Evolutionary conservation across 1,140 invertebrate species (phyloP), one percentile per base, ranked within the genome.

Genomic region (Caerostris extrusa): DNA sequence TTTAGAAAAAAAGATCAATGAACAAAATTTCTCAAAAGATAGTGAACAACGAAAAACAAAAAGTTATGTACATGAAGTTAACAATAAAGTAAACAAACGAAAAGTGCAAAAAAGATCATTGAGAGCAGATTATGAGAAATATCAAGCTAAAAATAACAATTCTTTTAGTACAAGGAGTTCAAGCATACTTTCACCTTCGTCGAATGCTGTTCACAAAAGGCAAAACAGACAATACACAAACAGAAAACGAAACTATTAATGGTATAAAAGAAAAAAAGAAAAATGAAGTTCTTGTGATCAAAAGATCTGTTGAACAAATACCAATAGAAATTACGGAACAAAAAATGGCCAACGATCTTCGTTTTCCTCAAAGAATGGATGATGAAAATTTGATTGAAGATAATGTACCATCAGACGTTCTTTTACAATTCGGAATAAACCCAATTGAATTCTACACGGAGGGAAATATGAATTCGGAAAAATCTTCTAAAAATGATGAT

Each of bases 281-380:
- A 12, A 5, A 50, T 5, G 10, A 77, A 77, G 10, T 53, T 77
- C 71, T 12, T 77, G 8, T 77, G 12, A 50, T 10, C 8, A 77
- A 77, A 77, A 77, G 71, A 77, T 77, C 71, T 7, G 3, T 77
- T 53, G 71, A 77, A 77, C n/a, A 71, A 71, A 77, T 77, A 50
- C 34, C 50, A 77, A 12, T 77, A 8, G 71, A 77, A 53, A 77
- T 50, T 4, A 50, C 10, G 5, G 19, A 85, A 82, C 5, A 67
- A n/a, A 87, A 87, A 61, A 64, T 34, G 50, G 7, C 7, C 12
- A 58, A 87, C n/a, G n/a, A 67, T n/a, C n/a, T 7, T 17, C 61
- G 17, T n/a, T 34, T 34, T 34, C 34, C 61, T 53, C 71, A 53
- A 77, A 50, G 6, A 14, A 19, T 50, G 12, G 71, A 71, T 34